A percentile compares a stretch with the other conserved stretches of the same genome.
Evolutionary conservation across 2,888 invertebrate species (phyloP).

Genomic region (Stegana nigrithorax): DNA sequence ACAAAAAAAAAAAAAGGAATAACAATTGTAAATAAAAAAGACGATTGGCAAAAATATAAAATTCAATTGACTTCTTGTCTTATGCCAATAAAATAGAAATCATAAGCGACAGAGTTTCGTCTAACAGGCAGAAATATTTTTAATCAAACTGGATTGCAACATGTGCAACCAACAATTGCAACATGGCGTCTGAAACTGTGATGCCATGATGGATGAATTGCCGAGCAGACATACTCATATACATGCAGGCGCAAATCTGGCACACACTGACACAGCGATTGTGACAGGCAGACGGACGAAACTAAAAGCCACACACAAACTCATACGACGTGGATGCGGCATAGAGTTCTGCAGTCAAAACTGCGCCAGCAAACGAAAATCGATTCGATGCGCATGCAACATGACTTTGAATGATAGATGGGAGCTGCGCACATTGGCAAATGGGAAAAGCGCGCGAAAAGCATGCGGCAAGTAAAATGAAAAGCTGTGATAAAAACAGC

Average conservation of each 20-base stretch:
- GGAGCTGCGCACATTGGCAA: conserved; percentile 17
- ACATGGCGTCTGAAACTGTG: background rate
- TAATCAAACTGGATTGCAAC: conserved; percentile 15
- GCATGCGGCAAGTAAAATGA: background rate
- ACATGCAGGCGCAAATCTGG: too few relatives aligned
- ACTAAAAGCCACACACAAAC: background rate
- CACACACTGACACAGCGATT: background rate
- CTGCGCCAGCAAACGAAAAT: conserved; percentile 26
- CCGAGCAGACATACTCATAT: background rate
- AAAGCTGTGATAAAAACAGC: background rate
- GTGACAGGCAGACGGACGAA: too few relatives aligned
- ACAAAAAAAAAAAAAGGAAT: conserved; percentile 6
- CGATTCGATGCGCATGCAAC: conserved; percentile 47
- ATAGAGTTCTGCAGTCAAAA: background rate
- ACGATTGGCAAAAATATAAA: too few relatives aligned
- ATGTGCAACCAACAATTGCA: conserved; percentile 11
- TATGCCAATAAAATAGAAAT: background rate
- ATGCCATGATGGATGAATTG: conserved; percentile 8
- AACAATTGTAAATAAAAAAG: too few relatives aligned
- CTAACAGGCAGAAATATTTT: background rate
- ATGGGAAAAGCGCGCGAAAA: background rate
- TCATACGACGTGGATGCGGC: background rate
- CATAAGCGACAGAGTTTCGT: background rate
- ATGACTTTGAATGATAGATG: conserved; percentile 59
- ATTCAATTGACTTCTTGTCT: background rate